Evolutionary conservation across 2,113 vertebrate species (phyloP).

Genomic region (Mesitornis unicolor): DNA sequence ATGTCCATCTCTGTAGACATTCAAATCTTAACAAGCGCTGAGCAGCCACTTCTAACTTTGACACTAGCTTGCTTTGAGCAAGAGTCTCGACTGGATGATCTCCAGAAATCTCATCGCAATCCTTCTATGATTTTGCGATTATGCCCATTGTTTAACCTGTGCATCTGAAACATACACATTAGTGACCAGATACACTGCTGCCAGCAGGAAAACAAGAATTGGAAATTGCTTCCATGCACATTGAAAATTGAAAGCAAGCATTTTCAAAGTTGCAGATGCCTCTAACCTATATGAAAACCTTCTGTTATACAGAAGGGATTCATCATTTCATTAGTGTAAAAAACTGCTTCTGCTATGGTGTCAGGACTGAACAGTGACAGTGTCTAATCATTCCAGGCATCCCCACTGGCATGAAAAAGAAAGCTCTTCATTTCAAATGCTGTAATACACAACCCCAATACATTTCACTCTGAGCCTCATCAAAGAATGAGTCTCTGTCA

Average conservation of each 20-base stretch:
- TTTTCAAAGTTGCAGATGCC: background rate
- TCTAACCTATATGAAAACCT: background rate
- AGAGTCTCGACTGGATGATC: background rate
- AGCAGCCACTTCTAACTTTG: background rate
- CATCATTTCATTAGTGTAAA: background rate
- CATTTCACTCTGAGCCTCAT: background rate
- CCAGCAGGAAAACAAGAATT: background rate
- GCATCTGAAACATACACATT: background rate
- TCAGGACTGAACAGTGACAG: background rate
- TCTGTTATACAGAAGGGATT: background rate
- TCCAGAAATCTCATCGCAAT: background rate
- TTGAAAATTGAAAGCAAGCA: background rate
- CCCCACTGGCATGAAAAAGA: background rate
- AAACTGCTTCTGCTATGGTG: background rate
- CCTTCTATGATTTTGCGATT: background rate
- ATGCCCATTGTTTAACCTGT: background rate
- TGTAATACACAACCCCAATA: background rate
- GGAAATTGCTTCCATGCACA: background rate
- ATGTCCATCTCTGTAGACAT: background rate
- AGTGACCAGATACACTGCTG: background rate
- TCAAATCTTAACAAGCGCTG: background rate
- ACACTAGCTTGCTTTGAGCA: background rate
- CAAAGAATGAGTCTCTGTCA: slow-evolving; percentile 6
- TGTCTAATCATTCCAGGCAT: slow-evolving; percentile 5
- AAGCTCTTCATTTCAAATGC: slow-evolving; percentile 22